Evolutionary conservation across 1,140 invertebrate species (phyloP).

Genomic region (Lucilia sericata): DNA sequence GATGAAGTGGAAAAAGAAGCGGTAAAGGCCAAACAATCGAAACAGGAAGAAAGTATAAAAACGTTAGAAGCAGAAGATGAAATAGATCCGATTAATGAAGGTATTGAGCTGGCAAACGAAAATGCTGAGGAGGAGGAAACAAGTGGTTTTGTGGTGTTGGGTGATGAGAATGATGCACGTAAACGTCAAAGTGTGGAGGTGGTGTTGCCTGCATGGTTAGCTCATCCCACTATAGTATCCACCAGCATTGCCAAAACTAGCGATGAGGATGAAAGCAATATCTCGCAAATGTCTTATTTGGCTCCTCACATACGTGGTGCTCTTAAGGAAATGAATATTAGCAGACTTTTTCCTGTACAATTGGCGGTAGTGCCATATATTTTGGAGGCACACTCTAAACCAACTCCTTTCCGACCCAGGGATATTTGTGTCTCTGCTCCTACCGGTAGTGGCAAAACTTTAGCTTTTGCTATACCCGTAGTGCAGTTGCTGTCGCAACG

Average conservation of each 20-base stretch:
- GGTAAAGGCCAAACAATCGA: neutral
- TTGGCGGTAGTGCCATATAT: conserved; percentile 85
- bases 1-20: conserved; percentile 30
- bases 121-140: conserved; percentile 30
- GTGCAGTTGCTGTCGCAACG: conserved; percentile 74
- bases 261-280: conserved; percentile 75
- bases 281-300: conserved; percentile 63
- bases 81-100: neutral
- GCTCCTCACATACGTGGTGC: conserved; percentile 72
- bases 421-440: conserved; percentile 98
- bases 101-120: neutral
- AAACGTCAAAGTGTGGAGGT: conserved; percentile 74
- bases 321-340: conserved; percentile 80
- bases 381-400: conserved; percentile 73
- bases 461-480: conserved; percentile 93
- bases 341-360: conserved; percentile 91
- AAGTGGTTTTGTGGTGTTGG: conserved; percentile 63
- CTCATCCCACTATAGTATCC: conserved; percentile 81
- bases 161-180: conserved; percentile 69
- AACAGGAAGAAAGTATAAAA: neutral
- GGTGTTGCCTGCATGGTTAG: conserved; percentile 88
- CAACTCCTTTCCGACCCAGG: conserved; percentile 75
- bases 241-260: conserved; percentile 70
- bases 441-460: conserved; percentile 97
- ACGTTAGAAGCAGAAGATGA: neutral